These are phyloP conservation scores for Cynopterus sphinx DNA, from an alignment of 2,797 vertebrate genomes.

Conservation along the genomic window DNA sequence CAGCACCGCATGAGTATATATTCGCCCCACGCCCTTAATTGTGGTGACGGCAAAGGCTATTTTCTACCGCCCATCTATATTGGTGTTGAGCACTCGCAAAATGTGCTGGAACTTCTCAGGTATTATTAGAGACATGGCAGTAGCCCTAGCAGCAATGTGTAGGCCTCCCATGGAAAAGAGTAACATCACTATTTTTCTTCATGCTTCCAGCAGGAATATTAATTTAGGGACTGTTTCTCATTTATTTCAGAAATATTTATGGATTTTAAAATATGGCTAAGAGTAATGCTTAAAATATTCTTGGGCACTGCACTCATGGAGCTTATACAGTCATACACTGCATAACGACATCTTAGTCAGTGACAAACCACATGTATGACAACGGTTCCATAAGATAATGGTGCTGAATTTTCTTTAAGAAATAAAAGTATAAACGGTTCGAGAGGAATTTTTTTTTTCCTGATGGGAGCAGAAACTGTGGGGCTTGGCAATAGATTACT, in stretches of 20 bases:
- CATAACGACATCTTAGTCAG: not conserved
- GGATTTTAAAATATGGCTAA: not conserved
- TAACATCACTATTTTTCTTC: not conserved
- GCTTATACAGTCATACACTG: not conserved
- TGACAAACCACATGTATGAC: not conserved
- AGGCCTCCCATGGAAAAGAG: too few species aligned
- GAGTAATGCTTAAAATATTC: not conserved
- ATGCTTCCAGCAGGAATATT: not conserved
- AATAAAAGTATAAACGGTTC: too few species aligned
- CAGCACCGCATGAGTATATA: too few species aligned
- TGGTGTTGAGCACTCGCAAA: too few species aligned
- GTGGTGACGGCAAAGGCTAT: too few species aligned
- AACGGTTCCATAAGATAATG: not conserved
- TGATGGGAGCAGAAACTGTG: not conserved
- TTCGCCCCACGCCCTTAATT: too few species aligned
- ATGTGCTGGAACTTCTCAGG: too few species aligned
- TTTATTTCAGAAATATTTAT: not conserved
- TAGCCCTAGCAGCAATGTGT: too few species aligned
- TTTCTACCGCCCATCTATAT: too few species aligned
- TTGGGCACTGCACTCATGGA: not conserved
- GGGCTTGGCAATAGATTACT: not conserved
- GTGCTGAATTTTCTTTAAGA: not conserved
- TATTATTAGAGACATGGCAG: too few species aligned
- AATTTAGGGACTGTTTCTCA: fast-evolving
- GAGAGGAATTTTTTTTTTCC: not conserved